Evolutionary conservation across 2,888 invertebrate genomes (phyloP).

Genomic region (Drosophila quinaria): DNA sequence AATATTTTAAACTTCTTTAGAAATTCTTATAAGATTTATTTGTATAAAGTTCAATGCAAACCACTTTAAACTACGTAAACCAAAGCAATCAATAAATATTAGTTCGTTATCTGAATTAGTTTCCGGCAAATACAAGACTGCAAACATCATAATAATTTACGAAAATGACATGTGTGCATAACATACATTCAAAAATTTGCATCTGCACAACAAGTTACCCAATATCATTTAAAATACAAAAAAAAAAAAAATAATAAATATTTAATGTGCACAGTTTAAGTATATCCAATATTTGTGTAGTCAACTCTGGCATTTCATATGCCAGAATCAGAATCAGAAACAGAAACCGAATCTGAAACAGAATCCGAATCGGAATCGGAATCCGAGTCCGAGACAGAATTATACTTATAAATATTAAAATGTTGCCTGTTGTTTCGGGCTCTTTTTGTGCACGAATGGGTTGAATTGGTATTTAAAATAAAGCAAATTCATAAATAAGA

Average conservation of each 20-base stretch:
- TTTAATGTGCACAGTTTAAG: constrained; percentile 10
- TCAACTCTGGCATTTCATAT: constrained; percentile 77
- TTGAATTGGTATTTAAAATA: constrained; percentile 45
- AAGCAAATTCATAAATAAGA: constrained; percentile 71
- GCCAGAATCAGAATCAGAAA: constrained; percentile 13
- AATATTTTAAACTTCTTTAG: background rate
- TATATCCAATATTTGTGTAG: constrained; percentile 31
- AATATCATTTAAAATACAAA: constrained; percentile 34
- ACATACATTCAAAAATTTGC: constrained; percentile 8
- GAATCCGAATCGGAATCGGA: constrained; percentile 11
- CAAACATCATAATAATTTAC: constrained; percentile 24
- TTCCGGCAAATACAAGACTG: constrained; percentile 7
- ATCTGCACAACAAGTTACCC: constrained; percentile 59
- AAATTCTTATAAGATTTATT: constrained; percentile 5
- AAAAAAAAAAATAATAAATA: background rate
- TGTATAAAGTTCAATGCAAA: background rate
- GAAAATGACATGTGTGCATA: constrained; percentile 16
- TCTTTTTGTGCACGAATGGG: constrained; percentile 5
- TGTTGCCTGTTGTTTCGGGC: constrained; percentile 12
- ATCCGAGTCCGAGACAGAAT: constrained; percentile 8
- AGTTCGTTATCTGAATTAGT: constrained; percentile 1
- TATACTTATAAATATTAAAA: constrained; percentile 57
- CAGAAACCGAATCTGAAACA: constrained; percentile 12
- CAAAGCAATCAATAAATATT: constrained; percentile 1
- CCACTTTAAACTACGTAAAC: constrained; percentile 1